Conservation (phyloP, 2,113 vertebrate genomes). For the Oxyura jamaicensis region DNA sequence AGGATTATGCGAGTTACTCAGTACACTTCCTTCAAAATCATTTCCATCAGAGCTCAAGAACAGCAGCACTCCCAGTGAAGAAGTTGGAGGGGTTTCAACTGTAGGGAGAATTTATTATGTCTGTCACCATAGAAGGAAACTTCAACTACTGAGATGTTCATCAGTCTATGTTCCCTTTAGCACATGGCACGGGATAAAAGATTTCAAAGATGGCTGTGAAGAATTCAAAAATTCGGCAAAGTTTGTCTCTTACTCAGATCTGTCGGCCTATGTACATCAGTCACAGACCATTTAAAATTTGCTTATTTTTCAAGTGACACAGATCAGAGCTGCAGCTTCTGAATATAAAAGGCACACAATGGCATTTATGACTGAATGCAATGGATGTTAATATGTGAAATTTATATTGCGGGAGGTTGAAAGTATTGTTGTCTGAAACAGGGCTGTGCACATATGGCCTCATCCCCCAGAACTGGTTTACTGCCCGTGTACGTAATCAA, state of each 20-base stretch:
- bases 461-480: background rate
- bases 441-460: background rate
- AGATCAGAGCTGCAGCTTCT: background rate
- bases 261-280: background rate
- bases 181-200: background rate
- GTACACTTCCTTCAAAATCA: background rate
- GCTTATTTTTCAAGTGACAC: background rate
- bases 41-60: background rate
- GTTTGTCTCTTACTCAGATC: background rate
- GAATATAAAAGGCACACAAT: background rate
- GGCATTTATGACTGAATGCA: background rate
- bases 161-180: accelerated
- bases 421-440: background rate
- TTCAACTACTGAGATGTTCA: background rate
- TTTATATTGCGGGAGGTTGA: background rate
- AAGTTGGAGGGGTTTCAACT: background rate
- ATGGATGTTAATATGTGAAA: background rate
- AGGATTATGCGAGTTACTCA: background rate
- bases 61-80: background rate
- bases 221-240: background rate
- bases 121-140: background rate
- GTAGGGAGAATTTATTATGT: background rate
- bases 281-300: background rate
- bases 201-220: background rate
- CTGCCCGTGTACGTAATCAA: background rate